Evolutionary conservation across 2,888 invertebrate species (phyloP), one percentile per base, ranked within the genome.

Genomic region (Harpalus rufipes): DNA sequence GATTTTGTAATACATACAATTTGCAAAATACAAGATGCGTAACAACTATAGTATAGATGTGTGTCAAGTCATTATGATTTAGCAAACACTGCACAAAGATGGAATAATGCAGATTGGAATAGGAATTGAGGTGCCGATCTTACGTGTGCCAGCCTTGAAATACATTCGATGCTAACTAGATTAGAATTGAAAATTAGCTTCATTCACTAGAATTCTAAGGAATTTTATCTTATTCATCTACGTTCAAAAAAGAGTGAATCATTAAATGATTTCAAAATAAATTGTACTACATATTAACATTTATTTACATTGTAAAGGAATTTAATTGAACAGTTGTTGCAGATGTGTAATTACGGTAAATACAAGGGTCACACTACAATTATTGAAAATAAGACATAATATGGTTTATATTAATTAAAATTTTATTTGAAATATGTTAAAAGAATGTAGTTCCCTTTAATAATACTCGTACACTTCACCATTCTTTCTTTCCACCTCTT

Each of bases 181-280:
- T 72, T 72, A 72, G 68, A 72, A 72, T 72, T 72, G n/a, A 72
- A 39, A 72, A 72, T 72, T 72, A 72, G n/a, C 39, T 72, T 72
- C 68, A 72, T 72, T 72, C 68, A 72, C 14, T 72, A 72, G 8
- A 14, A 72, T 72, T 72, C 41, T 63, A 16, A 14, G 59, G 44
- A 51, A 51, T 51, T 32, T 51, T 51, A 51, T 51, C 44, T 51
- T 51, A 51, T 12, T 51, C 44, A 51, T 51, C 44, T 51, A 51
- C 44, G 44, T 12, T 51, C 5, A 7, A 12, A 51, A 51, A 51
- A 51, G 8, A 51, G 1, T 51, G 44, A 51, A 12, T 51, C 44
- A 51, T 51, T 51, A 51, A 51, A 12, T 51, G 8, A 51, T 51
- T 51, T 8, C 8, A 51, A 8, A 51, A 12, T 51, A 10, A 51